Base-by-base conservation (phyloP, 2,113 vertebrate genomes). In the Columba livia region DNA sequence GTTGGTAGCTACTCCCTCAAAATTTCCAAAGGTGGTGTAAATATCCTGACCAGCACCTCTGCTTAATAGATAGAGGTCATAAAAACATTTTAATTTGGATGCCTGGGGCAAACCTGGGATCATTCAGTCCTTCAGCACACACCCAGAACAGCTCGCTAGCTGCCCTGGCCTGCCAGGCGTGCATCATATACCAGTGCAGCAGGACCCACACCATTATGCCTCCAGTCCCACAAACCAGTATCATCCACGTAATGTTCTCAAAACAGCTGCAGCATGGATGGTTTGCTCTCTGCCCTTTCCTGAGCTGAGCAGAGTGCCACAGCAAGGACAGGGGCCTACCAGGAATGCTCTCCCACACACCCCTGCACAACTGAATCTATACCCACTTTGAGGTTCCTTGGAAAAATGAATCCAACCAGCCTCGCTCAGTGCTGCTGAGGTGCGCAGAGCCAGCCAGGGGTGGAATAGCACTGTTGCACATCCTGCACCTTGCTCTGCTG, bases 381-480 rank as follows among this genome's bases (percentile, higher is more conserved):
- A 8, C 0, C 11, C 31, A 50, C 0, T 58, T 36, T 31, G 51
- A 74, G 26, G 23, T 66, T 15, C 31, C 47, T 54, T 64, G 32
- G 57, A 17, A 79, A 57, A 48, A 69, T 31, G 11, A 54, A 4
- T 15, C 2, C 8, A 3, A 4, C 25, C 25, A 50, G 57, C 31
- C 70, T 89, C 0, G 0, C 24, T 54, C 28, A 31, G 28, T 36
- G 44, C 72, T 51, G 1, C 31, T 7, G 2, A 2, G 1, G 11
- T 32, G 47, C 50, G 48, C 32, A 3, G 17, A 88, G 58, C 20
- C 71, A 73, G 15, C 8, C 18, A 1, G 13, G 15, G 26, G 6
- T 72, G 44, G 58, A 61, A 42, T 4, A 79, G 54, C 48, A 50
- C 51, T 9, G 42, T 47, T 1, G 0, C 42, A 51, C 1, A 4